phyloP scores from a whole-genome alignment of 2,888 invertebrate genomes.

The Schizaphis graminum region DNA sequence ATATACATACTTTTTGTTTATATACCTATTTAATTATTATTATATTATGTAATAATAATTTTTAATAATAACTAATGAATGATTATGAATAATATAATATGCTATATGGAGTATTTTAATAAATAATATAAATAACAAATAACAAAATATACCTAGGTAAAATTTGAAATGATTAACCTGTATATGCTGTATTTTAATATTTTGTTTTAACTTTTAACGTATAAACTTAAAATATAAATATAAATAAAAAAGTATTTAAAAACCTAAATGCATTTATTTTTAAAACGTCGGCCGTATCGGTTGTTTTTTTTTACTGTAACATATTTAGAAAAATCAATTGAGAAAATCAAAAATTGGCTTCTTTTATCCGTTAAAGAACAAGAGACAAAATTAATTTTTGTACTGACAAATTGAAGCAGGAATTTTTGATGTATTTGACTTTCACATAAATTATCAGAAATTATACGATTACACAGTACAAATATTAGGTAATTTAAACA shows the following conservation, averaged over 20 bases:
- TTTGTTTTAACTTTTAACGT: background rate
- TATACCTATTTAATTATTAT: background rate
- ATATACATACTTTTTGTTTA: background rate
- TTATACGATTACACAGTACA: too few relatives aligned
- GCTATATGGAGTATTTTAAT: too few relatives aligned
- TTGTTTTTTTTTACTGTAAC: background rate
- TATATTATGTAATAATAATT: background rate
- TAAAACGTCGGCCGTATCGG: too few relatives aligned
- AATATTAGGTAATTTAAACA: too few relatives aligned
- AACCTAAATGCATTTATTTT: background rate
- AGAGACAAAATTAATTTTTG: background rate
- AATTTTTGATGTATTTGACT: too few relatives aligned
- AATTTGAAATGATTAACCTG: background rate
- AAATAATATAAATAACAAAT: too few relatives aligned
- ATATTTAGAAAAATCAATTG: background rate
- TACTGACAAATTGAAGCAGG: too few relatives aligned
- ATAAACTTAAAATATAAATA: background rate
- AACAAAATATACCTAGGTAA: background rate
- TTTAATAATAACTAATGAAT: background rate
- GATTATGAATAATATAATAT: too few relatives aligned
- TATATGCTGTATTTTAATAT: background rate
- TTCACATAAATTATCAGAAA: too few relatives aligned
- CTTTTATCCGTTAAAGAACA: background rate
- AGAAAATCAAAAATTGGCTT: background rate
- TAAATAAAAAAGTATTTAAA: background rate